Percentiles rank a stretch among this genome's conserved stretches.
Evolutionary conservation across 2,797 vertebrate species (phyloP).

Genomic region (Clamator glandarius): DNA sequence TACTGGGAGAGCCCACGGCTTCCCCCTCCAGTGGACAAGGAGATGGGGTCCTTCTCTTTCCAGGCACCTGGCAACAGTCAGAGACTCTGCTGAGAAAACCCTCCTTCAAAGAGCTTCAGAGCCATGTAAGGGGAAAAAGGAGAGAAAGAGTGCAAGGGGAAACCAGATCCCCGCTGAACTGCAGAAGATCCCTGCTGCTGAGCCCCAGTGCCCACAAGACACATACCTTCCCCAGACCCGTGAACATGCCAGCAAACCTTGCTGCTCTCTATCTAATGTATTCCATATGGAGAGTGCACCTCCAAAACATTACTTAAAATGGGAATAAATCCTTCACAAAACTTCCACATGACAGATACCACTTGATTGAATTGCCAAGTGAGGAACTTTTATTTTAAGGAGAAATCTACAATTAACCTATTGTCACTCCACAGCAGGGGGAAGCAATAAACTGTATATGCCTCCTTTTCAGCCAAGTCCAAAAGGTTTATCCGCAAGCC

Average conservation of each 20-base stretch:
- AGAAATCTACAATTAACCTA: slow-evolving; percentile 50
- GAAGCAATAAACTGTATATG: slow-evolving; percentile 57
- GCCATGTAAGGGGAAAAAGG: background rate
- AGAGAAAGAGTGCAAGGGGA: background rate
- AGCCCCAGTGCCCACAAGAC: background rate
- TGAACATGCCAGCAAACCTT: slow-evolving; percentile 1
- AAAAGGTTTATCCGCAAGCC: slow-evolving; percentile 19
- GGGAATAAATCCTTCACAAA: slow-evolving; percentile 71
- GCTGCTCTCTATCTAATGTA: slow-evolving; percentile 5
- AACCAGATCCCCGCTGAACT: background rate
- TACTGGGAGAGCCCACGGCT: background rate
- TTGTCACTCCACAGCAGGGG: slow-evolving; percentile 44
- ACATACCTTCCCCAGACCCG: background rate
- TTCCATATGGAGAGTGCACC: slow-evolving; percentile 28
- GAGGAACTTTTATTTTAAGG: slow-evolving; percentile 59
- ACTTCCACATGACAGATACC: slow-evolving; percentile 28
- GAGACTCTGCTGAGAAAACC: background rate
- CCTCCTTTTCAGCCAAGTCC: slow-evolving; percentile 54
- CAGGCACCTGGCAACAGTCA: background rate
- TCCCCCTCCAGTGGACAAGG: background rate
- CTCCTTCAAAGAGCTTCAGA: background rate
- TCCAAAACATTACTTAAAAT: slow-evolving; percentile 78
- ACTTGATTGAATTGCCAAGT: slow-evolving; percentile 53
- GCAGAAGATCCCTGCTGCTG: rapidly evolving
- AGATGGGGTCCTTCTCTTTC: background rate